phyloP scores from a whole-genome alignment of 1,140 invertebrate genomes.

The Meloidogyne hapla region DNA sequence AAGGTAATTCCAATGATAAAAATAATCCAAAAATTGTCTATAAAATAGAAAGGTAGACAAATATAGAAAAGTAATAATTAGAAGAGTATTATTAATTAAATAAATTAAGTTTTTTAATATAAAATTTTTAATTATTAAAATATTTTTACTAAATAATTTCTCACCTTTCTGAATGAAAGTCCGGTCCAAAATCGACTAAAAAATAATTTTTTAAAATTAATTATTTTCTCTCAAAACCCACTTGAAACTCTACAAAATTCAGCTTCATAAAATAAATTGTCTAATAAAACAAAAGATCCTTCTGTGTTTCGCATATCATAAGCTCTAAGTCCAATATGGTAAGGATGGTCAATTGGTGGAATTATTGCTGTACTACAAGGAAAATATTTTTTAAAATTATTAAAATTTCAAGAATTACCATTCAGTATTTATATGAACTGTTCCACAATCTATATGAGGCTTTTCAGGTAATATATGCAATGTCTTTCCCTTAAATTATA shows the following conservation, averaged over 20 bases:
- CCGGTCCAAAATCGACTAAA: conserved; percentile 59
- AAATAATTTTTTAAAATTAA: conserved; percentile 5
- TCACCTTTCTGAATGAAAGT: conserved; percentile 41
- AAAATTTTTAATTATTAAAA: no score
- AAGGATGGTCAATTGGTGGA: conserved; percentile 51
- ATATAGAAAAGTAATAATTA: no score
- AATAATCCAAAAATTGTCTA: no score
- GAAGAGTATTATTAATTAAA: no score
- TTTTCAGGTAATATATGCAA: conserved; percentile 52
- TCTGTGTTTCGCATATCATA: conserved; percentile 57
- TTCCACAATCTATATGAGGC: conserved; percentile 59
- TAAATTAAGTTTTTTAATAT: no score
- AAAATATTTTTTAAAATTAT: background rate
- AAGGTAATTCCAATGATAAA: no score
- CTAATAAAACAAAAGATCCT: conserved; percentile 60
- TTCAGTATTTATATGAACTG: conserved; percentile 57
- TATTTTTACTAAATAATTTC: background rate
- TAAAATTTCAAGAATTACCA: conserved; percentile 33
- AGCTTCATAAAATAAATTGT: conserved; percentile 61
- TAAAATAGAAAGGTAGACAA: no score
- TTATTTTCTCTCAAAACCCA: conserved; percentile 29
- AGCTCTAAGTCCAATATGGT: conserved; percentile 54
- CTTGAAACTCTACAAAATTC: conserved; percentile 58
- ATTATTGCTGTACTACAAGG: conserved; percentile 46
- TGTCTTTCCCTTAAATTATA: conserved; percentile 18